Evolutionary conservation across 2,113 vertebrate genomes (phyloP).

Genomic region (Hepsetus odoe): DNA sequence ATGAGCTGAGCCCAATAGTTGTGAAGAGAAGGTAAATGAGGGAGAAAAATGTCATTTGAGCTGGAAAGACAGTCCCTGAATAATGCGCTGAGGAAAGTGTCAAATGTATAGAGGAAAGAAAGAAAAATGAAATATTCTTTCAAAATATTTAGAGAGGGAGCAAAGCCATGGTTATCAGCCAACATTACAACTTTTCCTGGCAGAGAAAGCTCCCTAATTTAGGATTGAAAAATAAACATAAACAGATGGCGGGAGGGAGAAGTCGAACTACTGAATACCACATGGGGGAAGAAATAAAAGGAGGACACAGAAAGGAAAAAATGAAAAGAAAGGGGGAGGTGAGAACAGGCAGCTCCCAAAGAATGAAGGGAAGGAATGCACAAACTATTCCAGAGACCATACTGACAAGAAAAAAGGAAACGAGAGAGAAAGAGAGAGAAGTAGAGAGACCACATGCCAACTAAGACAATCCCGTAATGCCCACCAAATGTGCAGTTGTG

Average conservation of each 20-base stretch:
- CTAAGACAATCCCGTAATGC: not conserved
- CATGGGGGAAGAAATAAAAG: constrained; percentile 52
- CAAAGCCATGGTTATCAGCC: not conserved
- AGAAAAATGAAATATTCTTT: not conserved
- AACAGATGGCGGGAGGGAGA: constrained; percentile 52
- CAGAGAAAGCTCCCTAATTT: constrained; percentile 39
- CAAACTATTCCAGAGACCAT: constrained; percentile 34
- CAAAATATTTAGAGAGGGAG: constrained; percentile 19
- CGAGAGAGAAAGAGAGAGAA: constrained; percentile 4
- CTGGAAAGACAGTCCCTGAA: constrained; percentile 45
- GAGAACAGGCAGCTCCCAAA: constrained; percentile 63
- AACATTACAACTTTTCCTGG: constrained; percentile 55
- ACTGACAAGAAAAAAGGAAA: constrained; percentile 12
- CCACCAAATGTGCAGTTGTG: not conserved
- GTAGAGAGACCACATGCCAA: not conserved
- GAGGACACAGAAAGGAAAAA: constrained; percentile 50
- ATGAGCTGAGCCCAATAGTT: constrained; percentile 34
- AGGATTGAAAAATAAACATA: constrained; percentile 46
- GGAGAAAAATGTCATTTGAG: constrained; percentile 33
- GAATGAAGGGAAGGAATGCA: constrained; percentile 71
- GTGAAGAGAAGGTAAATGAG: constrained; percentile 18
- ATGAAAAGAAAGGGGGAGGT: constrained; percentile 40
- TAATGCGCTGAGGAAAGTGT: constrained; percentile 20
- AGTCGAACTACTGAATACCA: constrained; percentile 58
- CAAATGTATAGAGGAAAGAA: not conserved